These are phyloP conservation scores for Tetragnatha montana DNA, from an alignment of 2,888 invertebrate genomes.

Conservation along the genomic window DNA sequence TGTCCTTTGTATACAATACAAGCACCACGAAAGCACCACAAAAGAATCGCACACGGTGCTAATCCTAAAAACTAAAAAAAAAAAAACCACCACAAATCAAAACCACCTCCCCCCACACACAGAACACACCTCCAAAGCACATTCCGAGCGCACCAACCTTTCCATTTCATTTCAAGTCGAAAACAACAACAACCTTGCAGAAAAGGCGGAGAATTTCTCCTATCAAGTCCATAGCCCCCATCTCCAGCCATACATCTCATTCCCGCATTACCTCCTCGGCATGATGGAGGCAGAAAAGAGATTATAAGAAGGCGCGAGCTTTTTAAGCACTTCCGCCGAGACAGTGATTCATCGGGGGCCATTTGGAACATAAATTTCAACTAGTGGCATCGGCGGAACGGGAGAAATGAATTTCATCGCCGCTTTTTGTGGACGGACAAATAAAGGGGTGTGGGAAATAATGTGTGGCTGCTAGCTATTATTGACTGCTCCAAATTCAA, in stretches of 20 bases:
- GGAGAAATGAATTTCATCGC: constrained; percentile 63
- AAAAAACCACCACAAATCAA: no score
- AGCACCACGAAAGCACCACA: no score
- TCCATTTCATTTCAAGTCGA: neutral
- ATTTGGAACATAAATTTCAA: constrained; percentile 68
- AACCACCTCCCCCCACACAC: no score
- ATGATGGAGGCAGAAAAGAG: constrained; percentile 55
- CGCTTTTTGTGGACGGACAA: constrained; percentile 23
- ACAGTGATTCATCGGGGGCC: constrained; percentile 62
- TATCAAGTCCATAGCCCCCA: constrained; percentile 33
- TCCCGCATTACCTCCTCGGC: constrained; percentile 25
- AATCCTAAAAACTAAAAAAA: no score
- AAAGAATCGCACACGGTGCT: no score
- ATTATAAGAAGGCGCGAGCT: constrained; percentile 42
- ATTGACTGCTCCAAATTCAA: constrained; percentile 61
- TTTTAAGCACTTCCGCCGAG: constrained; percentile 57
- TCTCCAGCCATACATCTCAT: constrained; percentile 10
- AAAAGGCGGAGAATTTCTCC: constrained; percentile 5
- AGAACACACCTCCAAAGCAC: no score
- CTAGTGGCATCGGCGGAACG: constrained; percentile 55
- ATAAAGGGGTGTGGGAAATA: constrained; percentile 16
- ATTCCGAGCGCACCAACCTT: no score
- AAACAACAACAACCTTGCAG: constrained; percentile 10
- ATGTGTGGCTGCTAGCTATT: constrained; percentile 46
- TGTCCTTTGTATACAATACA: no score